Base-by-base conservation (phyloP, 1,140 invertebrate species). In the Triops longicaudatus region DNA sequence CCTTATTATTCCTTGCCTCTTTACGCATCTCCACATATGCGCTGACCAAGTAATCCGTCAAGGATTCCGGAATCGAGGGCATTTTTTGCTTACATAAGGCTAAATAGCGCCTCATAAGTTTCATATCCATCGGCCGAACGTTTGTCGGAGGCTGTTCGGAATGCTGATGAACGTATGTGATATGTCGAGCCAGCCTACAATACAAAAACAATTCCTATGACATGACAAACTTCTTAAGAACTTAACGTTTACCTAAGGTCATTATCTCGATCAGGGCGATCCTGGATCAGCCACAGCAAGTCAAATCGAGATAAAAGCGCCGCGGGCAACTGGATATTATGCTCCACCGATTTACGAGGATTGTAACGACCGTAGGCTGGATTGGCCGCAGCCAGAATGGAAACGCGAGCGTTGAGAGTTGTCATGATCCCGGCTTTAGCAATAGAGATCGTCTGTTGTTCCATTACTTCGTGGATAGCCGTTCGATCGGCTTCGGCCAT, bases 351-450 rank as follows among this genome's bases (percentile, higher is more conserved):
- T 79, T 94, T 88, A 82, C 96, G 96, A 0, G 95, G 92, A 86
- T 99, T 99, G 86, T 99, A 99, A 79, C 95, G 90, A 12, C 98
- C 98, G 85, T 95, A 99, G 0, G 96, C 96, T 22, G 98, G 98
- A 90, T 99, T 99, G 11, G 98, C 98, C 2, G 98, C 98, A 10
- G 98, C 98, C 79, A 99, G 86, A 82, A 99, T 99, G 0, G 97
- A 97, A 9, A 97, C 95, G 79, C 97, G 89, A 0, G 97, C 97
- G 87, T 99, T 99, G 26, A 99, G 85, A 41, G 93, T 95, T 0
- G 98, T 98, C 92, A 99, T 95, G 80, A 99, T 99, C 73, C 98
- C 98, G 73, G 97, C 98, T 88, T 99, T 99, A 12, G 98, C 97
- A 83, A 99, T 99, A 72, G 96, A 98, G 79, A 99, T 98, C 1